A percentile compares a stretch with the other conserved stretches of the same genome.
Evolutionary conservation across 2,113 vertebrate genomes (phyloP).

Genomic region (Erpornis zantholeuca): DNA sequence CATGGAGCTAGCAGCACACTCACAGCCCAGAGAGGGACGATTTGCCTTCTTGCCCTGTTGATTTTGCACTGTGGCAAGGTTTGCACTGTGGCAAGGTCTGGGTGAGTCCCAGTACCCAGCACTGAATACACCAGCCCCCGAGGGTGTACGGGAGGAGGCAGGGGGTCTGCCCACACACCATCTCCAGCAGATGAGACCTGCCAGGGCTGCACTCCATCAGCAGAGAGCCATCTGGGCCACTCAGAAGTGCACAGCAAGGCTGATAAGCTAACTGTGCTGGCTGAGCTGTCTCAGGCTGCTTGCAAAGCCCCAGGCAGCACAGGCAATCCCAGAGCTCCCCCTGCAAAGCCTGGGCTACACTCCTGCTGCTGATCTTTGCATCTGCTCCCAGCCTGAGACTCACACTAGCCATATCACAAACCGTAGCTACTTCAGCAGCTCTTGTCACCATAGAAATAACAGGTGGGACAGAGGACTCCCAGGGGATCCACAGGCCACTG

Average conservation of each 20-base stretch:
- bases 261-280: neutral
- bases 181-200: neutral
- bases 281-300: neutral
- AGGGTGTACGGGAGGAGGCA: neutral
- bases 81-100: neutral
- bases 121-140: rapidly evolving
- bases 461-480: neutral
- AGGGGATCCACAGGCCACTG: neutral
- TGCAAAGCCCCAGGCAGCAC: neutral
- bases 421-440: neutral
- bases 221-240: constrained; percentile 9
- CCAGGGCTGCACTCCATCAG: neutral
- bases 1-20: neutral
- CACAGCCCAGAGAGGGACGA: neutral
- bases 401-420: neutral
- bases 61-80: neutral
- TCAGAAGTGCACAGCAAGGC: neutral
- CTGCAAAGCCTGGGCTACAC: neutral
- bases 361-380: neutral
- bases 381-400: neutral
- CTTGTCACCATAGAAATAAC: neutral
- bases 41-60: neutral
- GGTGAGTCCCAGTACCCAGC: neutral
- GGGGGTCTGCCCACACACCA: neutral
- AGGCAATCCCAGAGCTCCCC: neutral